Evolutionary conservation across 2,797 vertebrate genomes (phyloP).

Genomic region (Sebastes baramenuke): DNA sequence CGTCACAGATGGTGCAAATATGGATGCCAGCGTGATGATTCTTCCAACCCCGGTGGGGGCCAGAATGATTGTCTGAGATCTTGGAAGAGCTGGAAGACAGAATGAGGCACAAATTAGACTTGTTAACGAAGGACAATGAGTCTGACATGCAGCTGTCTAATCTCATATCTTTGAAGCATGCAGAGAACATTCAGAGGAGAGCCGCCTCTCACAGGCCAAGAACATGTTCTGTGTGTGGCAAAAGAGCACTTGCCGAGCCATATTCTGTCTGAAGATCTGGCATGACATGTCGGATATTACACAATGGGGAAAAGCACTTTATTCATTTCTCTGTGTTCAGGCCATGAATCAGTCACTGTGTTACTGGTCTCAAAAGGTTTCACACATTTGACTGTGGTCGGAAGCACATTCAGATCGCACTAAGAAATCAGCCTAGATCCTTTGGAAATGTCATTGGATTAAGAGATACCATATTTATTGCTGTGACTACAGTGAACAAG

Average conservation of each 20-base stretch:
- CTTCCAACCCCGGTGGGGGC: constrained; percentile 73
- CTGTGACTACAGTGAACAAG: background rate
- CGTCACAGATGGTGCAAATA: constrained; percentile 79
- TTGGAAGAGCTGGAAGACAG: constrained; percentile 76
- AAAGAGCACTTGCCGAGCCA: constrained; percentile 49
- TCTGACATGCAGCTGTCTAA: constrained; percentile 79
- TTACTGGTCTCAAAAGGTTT: constrained; percentile 28
- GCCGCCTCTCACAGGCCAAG: constrained; percentile 56
- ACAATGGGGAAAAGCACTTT: constrained; percentile 48
- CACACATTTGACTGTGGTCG: constrained; percentile 20
- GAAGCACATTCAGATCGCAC: constrained; percentile 16
- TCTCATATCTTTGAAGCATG: constrained; percentile 73
- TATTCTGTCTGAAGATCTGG: constrained; percentile 59
- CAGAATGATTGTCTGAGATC: constrained; percentile 77
- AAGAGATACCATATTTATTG: constrained; percentile 20
- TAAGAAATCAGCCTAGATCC: constrained; percentile 5
- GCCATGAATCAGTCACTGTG: constrained; percentile 33
- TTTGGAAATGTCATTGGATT: constrained; percentile 25
- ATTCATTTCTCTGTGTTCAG: constrained; percentile 40
- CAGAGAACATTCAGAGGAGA: constrained; percentile 66
- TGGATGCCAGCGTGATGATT: constrained; percentile 76
- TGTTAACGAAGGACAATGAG: constrained; percentile 81
- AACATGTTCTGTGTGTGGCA: constrained; percentile 50
- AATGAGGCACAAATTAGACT: constrained; percentile 79
- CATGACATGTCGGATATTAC: constrained; percentile 40